Percentiles rank a stretch among this genome's conserved stretches.
These are phyloP conservation scores for Holcopasites calliopsidis DNA, from an alignment of 1,140 invertebrate genomes.

Conservation along the genomic window DNA sequence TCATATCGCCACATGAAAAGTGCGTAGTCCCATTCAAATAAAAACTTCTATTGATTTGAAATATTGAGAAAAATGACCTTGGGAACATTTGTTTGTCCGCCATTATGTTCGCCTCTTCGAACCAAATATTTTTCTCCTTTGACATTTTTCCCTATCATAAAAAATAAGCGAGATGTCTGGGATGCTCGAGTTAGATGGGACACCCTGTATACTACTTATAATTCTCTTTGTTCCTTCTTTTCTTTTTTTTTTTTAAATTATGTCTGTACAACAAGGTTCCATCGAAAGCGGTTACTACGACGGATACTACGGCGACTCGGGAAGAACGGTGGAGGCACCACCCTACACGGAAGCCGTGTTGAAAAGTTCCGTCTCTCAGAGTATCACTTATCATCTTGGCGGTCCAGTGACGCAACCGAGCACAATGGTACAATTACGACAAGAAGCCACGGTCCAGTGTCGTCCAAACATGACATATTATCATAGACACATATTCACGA, in stretches of 20 bases:
- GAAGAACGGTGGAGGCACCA: conserved; percentile 59
- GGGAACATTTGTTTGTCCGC: too few relatives aligned
- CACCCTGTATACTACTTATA: too few relatives aligned
- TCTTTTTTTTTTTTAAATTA: background rate
- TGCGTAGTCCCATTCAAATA: too few relatives aligned
- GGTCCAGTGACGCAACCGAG: conserved; percentile 75
- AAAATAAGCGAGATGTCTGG: too few relatives aligned
- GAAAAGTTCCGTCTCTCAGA: conserved; percentile 69
- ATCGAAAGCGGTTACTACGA: conserved; percentile 70
- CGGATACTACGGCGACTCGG: conserved; percentile 68
- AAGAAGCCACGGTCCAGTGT: conserved; percentile 74
- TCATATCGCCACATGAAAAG: too few relatives aligned
- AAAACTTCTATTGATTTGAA: too few relatives aligned
- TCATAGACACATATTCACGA: conserved; percentile 59
- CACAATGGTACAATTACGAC: conserved; percentile 69
- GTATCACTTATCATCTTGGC: conserved; percentile 71
- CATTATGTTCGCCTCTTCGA: too few relatives aligned
- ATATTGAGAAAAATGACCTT: too few relatives aligned
- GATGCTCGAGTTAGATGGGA: too few relatives aligned
- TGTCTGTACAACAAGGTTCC: conserved; percentile 34
- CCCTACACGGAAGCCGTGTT: conserved; percentile 63
- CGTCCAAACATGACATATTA: conserved; percentile 52
- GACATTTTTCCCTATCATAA: too few relatives aligned
- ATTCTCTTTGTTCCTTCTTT: too few relatives aligned
- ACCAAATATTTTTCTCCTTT: too few relatives aligned